Conservation (phyloP, 2,888 invertebrate species). For the Margaritifera margaritifera region DNA sequence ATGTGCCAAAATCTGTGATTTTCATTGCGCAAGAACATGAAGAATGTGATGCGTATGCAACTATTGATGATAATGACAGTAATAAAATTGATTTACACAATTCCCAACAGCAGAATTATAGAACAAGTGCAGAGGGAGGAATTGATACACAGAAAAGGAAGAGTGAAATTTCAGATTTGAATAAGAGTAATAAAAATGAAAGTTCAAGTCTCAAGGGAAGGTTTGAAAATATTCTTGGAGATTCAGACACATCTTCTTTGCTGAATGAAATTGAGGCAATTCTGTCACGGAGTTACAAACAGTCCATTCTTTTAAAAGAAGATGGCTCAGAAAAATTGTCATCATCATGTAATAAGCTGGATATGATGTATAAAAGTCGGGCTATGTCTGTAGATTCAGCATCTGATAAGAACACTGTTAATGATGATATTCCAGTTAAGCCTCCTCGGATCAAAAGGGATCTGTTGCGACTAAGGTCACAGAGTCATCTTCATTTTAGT, state of each 20-base stretch:
- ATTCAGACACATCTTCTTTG: slow-evolving; percentile 39
- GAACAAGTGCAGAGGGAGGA: not conserved
- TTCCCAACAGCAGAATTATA: not conserved
- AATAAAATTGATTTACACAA: not conserved
- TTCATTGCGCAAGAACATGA: not conserved
- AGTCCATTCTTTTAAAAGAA: slow-evolving; percentile 7
- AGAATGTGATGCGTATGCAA: slow-evolving; percentile 3
- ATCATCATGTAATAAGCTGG: no score
- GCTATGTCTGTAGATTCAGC: slow-evolving; percentile 5
- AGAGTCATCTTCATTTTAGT: slow-evolving; percentile 29
- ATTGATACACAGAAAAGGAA: slow-evolving; percentile 8
- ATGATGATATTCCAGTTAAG: slow-evolving; percentile 40
- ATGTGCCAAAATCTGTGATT: no score
- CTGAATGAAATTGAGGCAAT: slow-evolving; percentile 47
- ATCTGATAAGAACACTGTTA: slow-evolving; percentile 23
- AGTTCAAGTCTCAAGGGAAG: slow-evolving; percentile 12
- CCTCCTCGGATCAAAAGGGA: slow-evolving; percentile 58
- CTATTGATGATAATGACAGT: not conserved
- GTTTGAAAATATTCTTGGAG: slow-evolving; percentile 29
- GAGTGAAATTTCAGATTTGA: slow-evolving; percentile 5
- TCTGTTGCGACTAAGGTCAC: slow-evolving; percentile 25
- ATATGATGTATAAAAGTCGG: not conserved
- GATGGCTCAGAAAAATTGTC: no score
- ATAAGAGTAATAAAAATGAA: not conserved
- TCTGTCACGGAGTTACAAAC: slow-evolving; percentile 38